A percentile compares a stretch with the other conserved stretches of the same genome.
Evolutionary conservation across 2,797 vertebrate species (phyloP).

Genomic region (Tadarida brasiliensis): DNA sequence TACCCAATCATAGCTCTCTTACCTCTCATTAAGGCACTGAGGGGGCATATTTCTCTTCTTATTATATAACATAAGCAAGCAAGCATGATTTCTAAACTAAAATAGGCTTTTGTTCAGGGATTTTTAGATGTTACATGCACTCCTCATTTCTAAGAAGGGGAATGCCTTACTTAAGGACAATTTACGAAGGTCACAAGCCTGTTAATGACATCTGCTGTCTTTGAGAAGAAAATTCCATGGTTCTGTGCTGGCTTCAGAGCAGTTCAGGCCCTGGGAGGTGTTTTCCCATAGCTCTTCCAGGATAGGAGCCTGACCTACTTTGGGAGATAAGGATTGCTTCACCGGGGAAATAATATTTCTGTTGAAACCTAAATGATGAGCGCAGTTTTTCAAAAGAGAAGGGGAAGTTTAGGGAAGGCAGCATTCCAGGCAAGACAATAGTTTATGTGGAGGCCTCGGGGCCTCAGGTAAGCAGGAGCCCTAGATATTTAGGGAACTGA

Average conservation of each 20-base stretch:
- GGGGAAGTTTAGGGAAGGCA: not conserved
- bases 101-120: not conserved
- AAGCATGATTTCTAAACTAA: not conserved
- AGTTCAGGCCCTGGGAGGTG: not conserved
- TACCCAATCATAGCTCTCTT: not conserved
- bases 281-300: not conserved
- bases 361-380: not conserved
- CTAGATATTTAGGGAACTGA: not conserved
- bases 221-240: constrained; percentile 3
- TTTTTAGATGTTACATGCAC: not conserved
- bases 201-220: constrained; percentile 15
- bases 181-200: not conserved
- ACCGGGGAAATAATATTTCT: not conserved
- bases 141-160: not conserved
- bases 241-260: not conserved
- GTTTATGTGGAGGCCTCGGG: not conserved
- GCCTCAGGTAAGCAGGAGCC: not conserved
- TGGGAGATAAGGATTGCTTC: constrained; percentile 1
- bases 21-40: not conserved
- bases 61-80: not conserved
- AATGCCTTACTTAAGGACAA: not conserved
- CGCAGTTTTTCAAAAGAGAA: not conserved
- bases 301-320: constrained; percentile 32
- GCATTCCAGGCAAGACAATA: not conserved
- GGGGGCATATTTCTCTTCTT: not conserved